Evolutionary conservation across 2,888 invertebrate species (phyloP).

Genomic region (Bimastos eiseni): DNA sequence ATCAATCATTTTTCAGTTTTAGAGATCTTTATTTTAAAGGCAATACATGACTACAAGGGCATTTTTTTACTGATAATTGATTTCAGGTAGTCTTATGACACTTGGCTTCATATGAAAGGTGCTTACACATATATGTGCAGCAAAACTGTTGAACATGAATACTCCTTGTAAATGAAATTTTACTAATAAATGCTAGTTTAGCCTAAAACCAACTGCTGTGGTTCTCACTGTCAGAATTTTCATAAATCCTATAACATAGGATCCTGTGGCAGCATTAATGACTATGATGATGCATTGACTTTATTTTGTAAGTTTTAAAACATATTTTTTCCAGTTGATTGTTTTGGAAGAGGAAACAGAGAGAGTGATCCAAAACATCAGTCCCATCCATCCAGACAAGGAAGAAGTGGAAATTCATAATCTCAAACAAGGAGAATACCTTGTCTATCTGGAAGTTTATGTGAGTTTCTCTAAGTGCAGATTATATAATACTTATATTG

Average conservation of each 20-base stretch:
- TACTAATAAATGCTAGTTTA: too few relatives aligned
- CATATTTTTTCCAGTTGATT: conserved; percentile 49
- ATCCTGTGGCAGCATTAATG: not conserved
- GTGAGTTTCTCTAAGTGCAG: conserved; percentile 49
- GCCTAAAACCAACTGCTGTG: too few relatives aligned
- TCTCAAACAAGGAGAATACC: conserved; percentile 57
- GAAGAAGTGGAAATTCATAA: conserved; percentile 59
- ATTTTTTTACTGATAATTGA: too few relatives aligned
- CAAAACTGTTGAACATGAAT: too few relatives aligned
- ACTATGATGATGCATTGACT: not conserved
- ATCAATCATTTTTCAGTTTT: too few relatives aligned
- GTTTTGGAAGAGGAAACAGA: conserved; percentile 57
- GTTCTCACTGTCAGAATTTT: not conserved
- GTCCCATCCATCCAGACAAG: conserved; percentile 59
- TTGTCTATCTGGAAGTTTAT: conserved; percentile 58
- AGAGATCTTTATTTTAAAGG: too few relatives aligned
- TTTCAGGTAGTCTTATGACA: too few relatives aligned
- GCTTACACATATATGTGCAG: too few relatives aligned
- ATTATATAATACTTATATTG: not conserved
- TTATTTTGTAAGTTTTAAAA: not conserved
- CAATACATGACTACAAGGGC: too few relatives aligned
- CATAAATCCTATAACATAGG: not conserved
- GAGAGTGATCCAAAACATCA: conserved; percentile 55
- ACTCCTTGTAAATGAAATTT: too few relatives aligned
- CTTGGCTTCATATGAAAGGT: too few relatives aligned